Evolutionary conservation across 2,797 vertebrate genomes (phyloP), one percentile per base, ranked within the genome.

Genomic region (Margarornis squamiger): DNA sequence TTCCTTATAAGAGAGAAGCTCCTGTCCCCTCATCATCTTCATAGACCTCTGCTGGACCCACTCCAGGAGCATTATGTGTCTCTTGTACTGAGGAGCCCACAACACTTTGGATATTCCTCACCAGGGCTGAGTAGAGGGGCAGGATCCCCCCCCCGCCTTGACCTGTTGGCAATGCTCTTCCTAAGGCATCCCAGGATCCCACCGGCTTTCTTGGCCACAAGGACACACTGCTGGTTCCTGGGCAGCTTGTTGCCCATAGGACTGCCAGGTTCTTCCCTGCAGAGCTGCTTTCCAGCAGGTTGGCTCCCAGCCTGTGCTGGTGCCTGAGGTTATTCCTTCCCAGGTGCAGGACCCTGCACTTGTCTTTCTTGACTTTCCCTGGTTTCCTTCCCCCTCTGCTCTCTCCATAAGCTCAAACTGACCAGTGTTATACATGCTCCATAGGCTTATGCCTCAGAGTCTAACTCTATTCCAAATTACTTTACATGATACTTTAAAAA

Each of bases 21-120:
- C 19, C 41, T 5, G 18, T 24, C 41, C 30, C 18, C 29, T 51
- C 46, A 5, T 17, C 48, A 41, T 10, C 5, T 23, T 62, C 8
- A 17, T 1, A 43, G 27, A 11, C 22, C 10, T 49, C 3, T 6
- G 14, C 46, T 55, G 41, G 26, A 68, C 21, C 5, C 4, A 1
- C 5, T 48, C 34, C 0, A 32, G 8, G 26, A 62, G 0, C 2
- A 36, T 7, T 19, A 2, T 9, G 22, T 36, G 2, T 32, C 5
- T 48, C 3, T 48, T 32, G 4, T 46, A 2, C 54, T 30, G 14
- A 54, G 41, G 12, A 88, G 15, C 21, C 30, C 48, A 48, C 48
- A 62, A 26, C 39, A 48, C 12, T 32, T 12, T 26, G 22, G 14
- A 32, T 74, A 48, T 36, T 21, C 8, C 34, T 23, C 46, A 16